These are phyloP conservation scores for Alosa sapidissima DNA, from an alignment of 2,797 vertebrate genomes.

Conservation along the genomic window DNA sequence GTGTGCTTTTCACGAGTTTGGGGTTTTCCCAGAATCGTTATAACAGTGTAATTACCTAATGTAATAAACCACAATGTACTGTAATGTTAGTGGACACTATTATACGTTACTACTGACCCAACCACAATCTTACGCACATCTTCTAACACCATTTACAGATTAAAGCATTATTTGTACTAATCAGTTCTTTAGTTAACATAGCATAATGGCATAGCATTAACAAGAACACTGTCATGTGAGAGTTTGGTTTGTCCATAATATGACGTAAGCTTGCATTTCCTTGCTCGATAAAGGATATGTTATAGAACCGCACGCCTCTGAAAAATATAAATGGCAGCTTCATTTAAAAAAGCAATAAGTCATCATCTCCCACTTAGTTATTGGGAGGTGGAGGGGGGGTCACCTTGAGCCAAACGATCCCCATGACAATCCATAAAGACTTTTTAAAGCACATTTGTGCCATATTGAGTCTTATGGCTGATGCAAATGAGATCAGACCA, in stretches of 20 bases:
- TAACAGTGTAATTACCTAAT: neutral
- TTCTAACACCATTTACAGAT: neutral
- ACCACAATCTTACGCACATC: neutral
- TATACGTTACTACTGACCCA: neutral
- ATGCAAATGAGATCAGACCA: neutral
- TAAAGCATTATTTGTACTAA: neutral
- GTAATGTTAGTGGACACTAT: neutral
- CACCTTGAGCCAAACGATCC: conserved; percentile 10
- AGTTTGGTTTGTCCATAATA: neutral
- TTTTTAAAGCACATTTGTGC: neutral
- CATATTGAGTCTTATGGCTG: neutral
- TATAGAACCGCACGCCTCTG: neutral
- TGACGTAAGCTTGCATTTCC: neutral
- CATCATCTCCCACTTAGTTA: neutral
- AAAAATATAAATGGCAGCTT: neutral
- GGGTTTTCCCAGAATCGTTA: too few relatives aligned
- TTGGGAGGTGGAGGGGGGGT: neutral
- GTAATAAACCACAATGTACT: neutral
- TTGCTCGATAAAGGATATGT: neutral
- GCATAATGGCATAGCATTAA: too few relatives aligned
- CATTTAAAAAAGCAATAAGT: neutral
- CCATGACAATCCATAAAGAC: neutral
- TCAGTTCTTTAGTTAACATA: too few relatives aligned
- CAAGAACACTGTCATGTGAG: neutral
- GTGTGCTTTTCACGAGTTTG: too few relatives aligned